phyloP scores from a whole-genome alignment of 2,113 vertebrate species.

The Pseudorhombus dupliciocellatus region DNA sequence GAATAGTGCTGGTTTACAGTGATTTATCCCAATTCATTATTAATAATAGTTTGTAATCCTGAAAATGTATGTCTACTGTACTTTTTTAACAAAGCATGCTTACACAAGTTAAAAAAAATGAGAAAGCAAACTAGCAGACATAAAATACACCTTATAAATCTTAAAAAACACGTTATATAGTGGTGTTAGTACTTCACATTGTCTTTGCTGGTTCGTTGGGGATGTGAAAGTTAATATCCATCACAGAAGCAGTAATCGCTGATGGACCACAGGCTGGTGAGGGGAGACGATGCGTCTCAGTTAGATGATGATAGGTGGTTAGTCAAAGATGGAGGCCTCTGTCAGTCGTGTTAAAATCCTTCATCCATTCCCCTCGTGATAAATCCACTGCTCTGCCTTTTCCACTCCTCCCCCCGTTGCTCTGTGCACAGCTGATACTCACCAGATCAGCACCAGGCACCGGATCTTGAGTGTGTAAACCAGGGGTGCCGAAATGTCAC shows the following conservation, averaged over 20 bases:
- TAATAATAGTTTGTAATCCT: too few species aligned
- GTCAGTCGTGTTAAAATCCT: constrained; percentile 15
- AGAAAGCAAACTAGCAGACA: too few species aligned
- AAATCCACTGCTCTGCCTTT: constrained; percentile 25
- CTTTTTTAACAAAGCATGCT: too few species aligned
- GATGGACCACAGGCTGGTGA: background rate
- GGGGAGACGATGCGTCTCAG: constrained; percentile 18
- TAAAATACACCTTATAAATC: too few species aligned
- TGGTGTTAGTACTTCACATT: background rate
- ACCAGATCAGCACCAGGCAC: constrained; percentile 76
- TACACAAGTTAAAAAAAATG: too few species aligned
- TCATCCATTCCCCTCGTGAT: constrained; percentile 32
- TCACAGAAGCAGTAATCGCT: background rate
- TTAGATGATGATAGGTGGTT: constrained; percentile 23
- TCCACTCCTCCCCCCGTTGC: background rate
- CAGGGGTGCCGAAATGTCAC: constrained; percentile 56
- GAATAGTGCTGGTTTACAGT: background rate
- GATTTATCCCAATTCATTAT: background rate
- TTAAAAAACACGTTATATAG: background rate
- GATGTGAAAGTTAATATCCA: background rate
- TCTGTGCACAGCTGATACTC: constrained; percentile 62
- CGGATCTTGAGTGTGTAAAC: constrained; percentile 62
- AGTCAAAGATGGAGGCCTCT: constrained; percentile 15
- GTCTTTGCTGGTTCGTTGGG: background rate
- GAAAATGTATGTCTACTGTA: too few species aligned